Evolutionary conservation across 1,140 invertebrate species (phyloP).

Genomic region (Ceratina calcarata): DNA sequence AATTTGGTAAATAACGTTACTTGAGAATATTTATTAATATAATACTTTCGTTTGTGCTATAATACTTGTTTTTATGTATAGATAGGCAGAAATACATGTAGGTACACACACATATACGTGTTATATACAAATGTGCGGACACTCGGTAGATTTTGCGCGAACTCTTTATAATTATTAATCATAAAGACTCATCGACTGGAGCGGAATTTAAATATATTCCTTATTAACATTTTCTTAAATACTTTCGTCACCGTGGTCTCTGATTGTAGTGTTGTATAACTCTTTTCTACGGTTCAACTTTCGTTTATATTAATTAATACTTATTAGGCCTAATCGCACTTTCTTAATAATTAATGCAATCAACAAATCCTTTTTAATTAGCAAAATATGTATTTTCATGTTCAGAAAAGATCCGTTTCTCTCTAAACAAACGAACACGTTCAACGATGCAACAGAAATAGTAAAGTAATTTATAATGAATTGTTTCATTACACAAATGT

Average conservation of each 20-base stretch:
- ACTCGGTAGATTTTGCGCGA: conserved; percentile 26
- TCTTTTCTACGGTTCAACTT: conserved; percentile 12
- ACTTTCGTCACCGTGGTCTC: conserved; percentile 46
- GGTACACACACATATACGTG: conserved; percentile 12
- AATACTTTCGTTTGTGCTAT: conserved; percentile 16
- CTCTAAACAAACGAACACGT: no score
- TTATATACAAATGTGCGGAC: conserved; percentile 37
- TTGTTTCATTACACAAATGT: no score
- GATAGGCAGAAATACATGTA: conserved; percentile 28
- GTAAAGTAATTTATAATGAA: no score
- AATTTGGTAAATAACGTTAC: not conserved
- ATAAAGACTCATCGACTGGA: conserved; percentile 21
- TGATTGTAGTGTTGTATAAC: conserved; percentile 17
- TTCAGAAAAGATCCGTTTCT: no score
- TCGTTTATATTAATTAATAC: conserved; percentile 29
- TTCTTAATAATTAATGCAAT: not conserved
- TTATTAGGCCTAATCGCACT: conserved; percentile 45
- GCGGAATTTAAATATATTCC: conserved; percentile 14
- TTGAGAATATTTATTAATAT: not conserved
- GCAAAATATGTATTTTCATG: not conserved
- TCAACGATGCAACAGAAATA: no score
- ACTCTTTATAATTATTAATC: not conserved
- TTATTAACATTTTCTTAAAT: conserved; percentile 26
- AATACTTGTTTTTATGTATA: conserved; percentile 14
- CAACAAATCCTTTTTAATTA: not conserved